phyloP scores from a whole-genome alignment of 2,888 invertebrate genomes.

The Amphipoea lucens region DNA sequence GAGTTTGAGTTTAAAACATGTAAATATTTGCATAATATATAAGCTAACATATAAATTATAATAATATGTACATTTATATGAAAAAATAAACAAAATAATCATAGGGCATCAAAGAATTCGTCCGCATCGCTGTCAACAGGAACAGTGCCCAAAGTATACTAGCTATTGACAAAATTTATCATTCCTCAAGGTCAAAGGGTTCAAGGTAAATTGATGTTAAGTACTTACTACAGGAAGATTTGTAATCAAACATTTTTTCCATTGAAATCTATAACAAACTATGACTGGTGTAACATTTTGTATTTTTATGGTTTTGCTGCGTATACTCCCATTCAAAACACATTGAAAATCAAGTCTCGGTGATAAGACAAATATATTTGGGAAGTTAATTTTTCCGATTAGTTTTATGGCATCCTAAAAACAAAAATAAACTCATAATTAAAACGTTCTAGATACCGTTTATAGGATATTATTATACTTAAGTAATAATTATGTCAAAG shows the following conservation, averaged over 20 bases:
- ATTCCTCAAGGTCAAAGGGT: not conserved
- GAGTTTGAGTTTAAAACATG: too few relatives aligned
- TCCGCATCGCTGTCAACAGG: too few relatives aligned
- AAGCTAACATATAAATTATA: too few relatives aligned
- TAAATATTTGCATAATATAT: too few relatives aligned
- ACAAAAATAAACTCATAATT: conserved; percentile 47
- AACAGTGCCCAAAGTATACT: too few relatives aligned
- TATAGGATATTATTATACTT: not conserved
- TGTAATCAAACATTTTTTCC: conserved; percentile 79
- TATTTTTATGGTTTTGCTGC: conserved; percentile 83
- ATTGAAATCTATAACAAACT: conserved; percentile 83
- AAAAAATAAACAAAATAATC: too few relatives aligned
- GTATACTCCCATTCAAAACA: conserved; percentile 84
- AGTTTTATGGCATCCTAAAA: conserved; percentile 92
- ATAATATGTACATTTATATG: too few relatives aligned
- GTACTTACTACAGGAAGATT: conserved; percentile 70
- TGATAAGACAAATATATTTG: conserved; percentile 91
- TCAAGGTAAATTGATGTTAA: not conserved
- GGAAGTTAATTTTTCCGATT: conserved; percentile 92
- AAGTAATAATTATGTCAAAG: not conserved
- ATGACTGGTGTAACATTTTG: conserved; percentile 84
- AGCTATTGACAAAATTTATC: not conserved
- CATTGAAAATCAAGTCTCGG: conserved; percentile 91
- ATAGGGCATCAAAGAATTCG: too few relatives aligned
- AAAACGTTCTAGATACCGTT: not conserved